phyloP scores from a whole-genome alignment of 2,888 invertebrate species.

The Cabera pusaria region DNA sequence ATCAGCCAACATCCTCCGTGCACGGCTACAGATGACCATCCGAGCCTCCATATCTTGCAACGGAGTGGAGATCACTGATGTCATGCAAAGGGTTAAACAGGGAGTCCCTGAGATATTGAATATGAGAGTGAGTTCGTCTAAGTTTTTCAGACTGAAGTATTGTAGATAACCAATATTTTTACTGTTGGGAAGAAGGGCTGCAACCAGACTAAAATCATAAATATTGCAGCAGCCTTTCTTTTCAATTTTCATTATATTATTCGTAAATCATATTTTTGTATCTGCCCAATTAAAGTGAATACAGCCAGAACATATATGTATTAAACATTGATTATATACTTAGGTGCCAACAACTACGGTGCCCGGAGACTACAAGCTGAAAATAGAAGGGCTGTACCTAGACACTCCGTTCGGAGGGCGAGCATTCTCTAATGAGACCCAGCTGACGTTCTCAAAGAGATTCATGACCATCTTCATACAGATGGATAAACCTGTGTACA shows the following conservation, averaged over 20 bases:
- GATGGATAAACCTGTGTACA: slow-evolving; percentile 97
- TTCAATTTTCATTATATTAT: too few relatives aligned
- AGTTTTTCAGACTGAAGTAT: too few relatives aligned
- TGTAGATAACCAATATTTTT: too few relatives aligned
- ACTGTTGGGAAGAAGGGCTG: too few relatives aligned
- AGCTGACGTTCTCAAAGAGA: slow-evolving; percentile 92
- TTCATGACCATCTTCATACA: slow-evolving; percentile 98
- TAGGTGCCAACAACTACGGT: slow-evolving; percentile 93
- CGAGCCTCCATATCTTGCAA: slow-evolving; percentile 95
- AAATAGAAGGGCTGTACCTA: slow-evolving; percentile 91
- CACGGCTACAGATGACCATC: slow-evolving; percentile 91
- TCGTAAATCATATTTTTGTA: too few relatives aligned
- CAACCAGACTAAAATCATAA: too few relatives aligned
- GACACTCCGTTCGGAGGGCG: slow-evolving; percentile 92
- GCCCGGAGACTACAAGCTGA: slow-evolving; percentile 91
- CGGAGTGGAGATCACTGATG: slow-evolving; percentile 94
- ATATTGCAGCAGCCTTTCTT: too few relatives aligned
- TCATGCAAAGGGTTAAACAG: slow-evolving; percentile 91
- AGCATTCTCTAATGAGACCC: slow-evolving; percentile 95
- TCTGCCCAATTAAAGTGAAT: too few relatives aligned
- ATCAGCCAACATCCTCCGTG: slow-evolving; percentile 91
- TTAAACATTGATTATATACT: too few relatives aligned
- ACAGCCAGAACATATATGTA: too few relatives aligned
- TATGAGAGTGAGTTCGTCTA: slow-evolving; percentile 92
- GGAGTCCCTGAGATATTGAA: slow-evolving; percentile 95